These are phyloP conservation scores for Lepidocolaptes lacrymiger DNA, from an alignment of 2,797 vertebrate species.

Conservation along the genomic window DNA sequence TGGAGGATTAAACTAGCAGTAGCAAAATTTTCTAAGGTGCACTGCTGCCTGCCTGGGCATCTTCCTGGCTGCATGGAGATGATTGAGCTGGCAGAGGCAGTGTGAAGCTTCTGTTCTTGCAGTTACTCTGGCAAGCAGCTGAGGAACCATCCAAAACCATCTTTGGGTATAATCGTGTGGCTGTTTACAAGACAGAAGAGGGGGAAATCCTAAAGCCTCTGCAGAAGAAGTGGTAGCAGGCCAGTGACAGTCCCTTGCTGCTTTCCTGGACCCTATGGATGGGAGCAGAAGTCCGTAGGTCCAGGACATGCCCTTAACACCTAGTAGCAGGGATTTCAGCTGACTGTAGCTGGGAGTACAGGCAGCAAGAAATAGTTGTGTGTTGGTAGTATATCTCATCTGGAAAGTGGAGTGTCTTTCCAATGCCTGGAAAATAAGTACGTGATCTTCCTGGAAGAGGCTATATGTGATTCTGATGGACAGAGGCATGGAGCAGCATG, in stretches of 20 bases:
- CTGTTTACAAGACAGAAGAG: background rate
- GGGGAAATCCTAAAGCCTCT: background rate
- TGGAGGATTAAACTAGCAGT: background rate
- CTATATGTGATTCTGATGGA: background rate
- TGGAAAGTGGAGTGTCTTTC: background rate
- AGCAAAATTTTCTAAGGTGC: rapidly evolving
- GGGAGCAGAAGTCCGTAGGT: background rate
- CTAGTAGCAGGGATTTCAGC: background rate
- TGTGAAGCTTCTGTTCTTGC: background rate
- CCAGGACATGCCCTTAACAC: background rate
- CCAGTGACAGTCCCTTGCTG: background rate
- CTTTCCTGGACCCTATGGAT: background rate
- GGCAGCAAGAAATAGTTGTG: background rate
- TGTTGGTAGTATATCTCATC: background rate
- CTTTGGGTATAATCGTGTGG: background rate
- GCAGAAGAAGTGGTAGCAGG: background rate
- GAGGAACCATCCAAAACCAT: background rate
- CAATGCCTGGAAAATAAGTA: background rate
- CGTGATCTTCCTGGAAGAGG: background rate
- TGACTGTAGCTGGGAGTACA: background rate
- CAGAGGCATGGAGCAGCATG: background rate
- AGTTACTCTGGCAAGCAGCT: background rate
- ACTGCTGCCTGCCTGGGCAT: background rate
- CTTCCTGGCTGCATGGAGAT: background rate
- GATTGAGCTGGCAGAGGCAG: background rate